Evolutionary conservation across 1,140 invertebrate genomes (phyloP), one percentile per base, ranked within the genome.

Genomic region (Drosophila fuyamai): DNA sequence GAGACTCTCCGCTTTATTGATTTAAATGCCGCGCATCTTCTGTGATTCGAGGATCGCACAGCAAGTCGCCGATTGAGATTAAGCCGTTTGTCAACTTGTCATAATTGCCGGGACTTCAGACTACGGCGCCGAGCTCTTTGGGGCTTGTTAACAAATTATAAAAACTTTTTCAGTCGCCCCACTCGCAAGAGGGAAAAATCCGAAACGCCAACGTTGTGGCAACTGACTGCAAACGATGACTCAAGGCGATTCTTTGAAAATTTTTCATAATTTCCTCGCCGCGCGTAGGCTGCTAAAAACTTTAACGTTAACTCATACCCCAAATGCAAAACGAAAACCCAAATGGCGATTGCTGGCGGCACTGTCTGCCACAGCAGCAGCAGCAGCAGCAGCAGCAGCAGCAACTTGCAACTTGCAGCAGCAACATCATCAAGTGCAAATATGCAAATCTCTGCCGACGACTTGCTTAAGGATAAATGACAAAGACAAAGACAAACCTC

Each of bases 41-140:
- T 70, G 67, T 71, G 68, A 72, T 72, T 72, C 44, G 68, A 58
- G 44, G 68, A 72, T 72, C 68, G 66, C 68, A 72, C 68, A 72
- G 68, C 66, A 27, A 72, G 68, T 72, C 47, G 63, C 65, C 82
- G 84, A 90, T 89, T 89, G 79, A 88, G 84, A 89, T 89, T 89
- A 89, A 89, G 84, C 80, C 85, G 84, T 89, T 89, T 89, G 84
- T 89, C 84, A 89, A 89, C 85, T 89, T 89, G 84, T 89, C 84
- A 89, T 89, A 89, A 89, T 84, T 81, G 81, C 77, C 68, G 56
- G 67, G 54, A 65, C 29, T 51, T 13, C 48, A n/a, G 48, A 16
- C 57, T 35, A 23, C 65, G 81, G 77, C 83, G 83, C 76, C 84
- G 76, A 66, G 59, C 61, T 79, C 84, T 66, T 73, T 76, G 70